phyloP scores from a whole-genome alignment of 2,888 invertebrate species.

The Polydrusus cervinus region DNA sequence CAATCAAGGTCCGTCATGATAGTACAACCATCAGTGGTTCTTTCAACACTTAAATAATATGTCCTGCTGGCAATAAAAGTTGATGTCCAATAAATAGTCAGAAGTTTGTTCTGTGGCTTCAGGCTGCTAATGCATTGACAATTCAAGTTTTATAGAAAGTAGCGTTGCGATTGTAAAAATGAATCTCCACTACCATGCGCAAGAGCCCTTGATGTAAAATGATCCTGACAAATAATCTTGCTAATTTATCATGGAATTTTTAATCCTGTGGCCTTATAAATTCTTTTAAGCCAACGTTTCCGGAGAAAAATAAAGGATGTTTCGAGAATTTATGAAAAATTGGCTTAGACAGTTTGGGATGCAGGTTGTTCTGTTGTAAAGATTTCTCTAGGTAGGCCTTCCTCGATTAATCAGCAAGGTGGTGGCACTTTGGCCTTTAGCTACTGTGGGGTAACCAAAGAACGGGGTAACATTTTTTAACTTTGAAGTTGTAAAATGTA shows the following conservation, averaged over 20 bases:
- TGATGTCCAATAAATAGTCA: background rate
- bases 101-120: background rate
- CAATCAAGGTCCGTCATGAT: background rate
- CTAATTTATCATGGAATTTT: background rate
- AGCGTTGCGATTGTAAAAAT: background rate
- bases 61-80: background rate
- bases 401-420: no score
- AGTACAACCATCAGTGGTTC: background rate
- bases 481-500: no score
- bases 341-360: no score
- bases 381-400: no score
- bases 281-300: background rate
- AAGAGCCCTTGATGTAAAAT: background rate
- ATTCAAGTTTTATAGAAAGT: slow-evolving; percentile 1
- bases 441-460: no score
- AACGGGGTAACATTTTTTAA: no score
- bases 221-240: slow-evolving; percentile 7
- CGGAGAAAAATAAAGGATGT: background rate
- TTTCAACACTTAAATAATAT: background rate
- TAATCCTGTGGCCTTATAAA: background rate
- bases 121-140: background rate
- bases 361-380: no score
- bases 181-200: background rate
- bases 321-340: background rate
- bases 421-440: no score